Base-by-base conservation (phyloP, 2,797 vertebrate species). In the Psittacula echo region DNA sequence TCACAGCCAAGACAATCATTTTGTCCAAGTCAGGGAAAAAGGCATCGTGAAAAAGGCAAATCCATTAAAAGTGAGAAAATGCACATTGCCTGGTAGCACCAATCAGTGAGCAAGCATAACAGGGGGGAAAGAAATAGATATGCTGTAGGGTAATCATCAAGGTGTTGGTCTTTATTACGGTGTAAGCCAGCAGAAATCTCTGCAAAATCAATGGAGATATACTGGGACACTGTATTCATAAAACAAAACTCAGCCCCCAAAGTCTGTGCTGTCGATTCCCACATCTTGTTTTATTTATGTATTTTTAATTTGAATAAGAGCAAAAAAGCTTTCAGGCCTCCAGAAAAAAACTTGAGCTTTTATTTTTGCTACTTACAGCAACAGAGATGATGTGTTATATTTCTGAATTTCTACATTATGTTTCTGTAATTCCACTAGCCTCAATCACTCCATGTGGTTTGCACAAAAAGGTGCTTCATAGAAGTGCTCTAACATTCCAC, bases 151-250 rank as follows among this genome's bases (percentile, higher is more conserved):
- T 32, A 48, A n/a, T 34, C 18, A 58, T 67, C 30, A 44, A 56
- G 42, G 41, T 77, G 12, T 5, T 84, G 29, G 34, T 65, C 74
- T 84, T 76, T 68, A 17, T 54, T 50, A 27, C 7, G 9, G 23
- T 11, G 6, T 42, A 68, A 84, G 6, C 18, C 68, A 73, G 45
- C 26, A 89, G 54, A 86, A 73, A 51, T 13, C 24, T 42, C 47
- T 60, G 39, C 22, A 73, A 62, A 66, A 65, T 44, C 42, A 56
- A 2, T 37, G 32, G 19, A 61, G 30, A 14, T 73, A 39, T 5
- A 29, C 12, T 18, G 41, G 37, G 41, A 68, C 30, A 39, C 9
- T 0, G 0, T 45, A 54, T 18, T 16, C 10, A n/a, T 16, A 45
- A 47, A 66, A 8, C 4, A 84, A 83, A 93, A 56, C 23, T 29